phyloP scores from a whole-genome alignment of 2,888 invertebrate genomes.

The Drosophila siamana region DNA sequence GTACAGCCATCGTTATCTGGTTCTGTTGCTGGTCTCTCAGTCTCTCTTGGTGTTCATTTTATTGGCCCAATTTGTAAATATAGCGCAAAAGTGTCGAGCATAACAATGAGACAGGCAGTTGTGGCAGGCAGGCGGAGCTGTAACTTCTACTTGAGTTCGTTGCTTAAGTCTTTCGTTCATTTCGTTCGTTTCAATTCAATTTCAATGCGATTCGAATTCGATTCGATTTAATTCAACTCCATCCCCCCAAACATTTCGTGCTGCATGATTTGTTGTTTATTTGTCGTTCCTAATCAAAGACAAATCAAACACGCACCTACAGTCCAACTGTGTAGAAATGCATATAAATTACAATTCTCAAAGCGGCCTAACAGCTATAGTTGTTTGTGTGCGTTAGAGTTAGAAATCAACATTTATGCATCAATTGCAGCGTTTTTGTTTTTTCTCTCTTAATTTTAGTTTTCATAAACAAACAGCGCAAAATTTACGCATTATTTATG shows the following conservation, averaged over 20 bases:
- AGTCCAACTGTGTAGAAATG: conserved; percentile 69
- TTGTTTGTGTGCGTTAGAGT: neutral
- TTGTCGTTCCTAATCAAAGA: conserved; percentile 73
- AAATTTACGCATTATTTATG: conserved; percentile 83
- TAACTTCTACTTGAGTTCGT: conserved; percentile 52
- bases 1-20: conserved; percentile 27
- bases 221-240: conserved; percentile 43
- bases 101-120: conserved; percentile 71
- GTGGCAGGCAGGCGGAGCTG: conserved; percentile 35
- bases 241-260: conserved; percentile 58
- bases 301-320: conserved; percentile 78
- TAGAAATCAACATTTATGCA: conserved; percentile 70
- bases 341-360: conserved; percentile 72
- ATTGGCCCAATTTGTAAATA: conserved; percentile 81
- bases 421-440: conserved; percentile 47
- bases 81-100: conserved; percentile 76
- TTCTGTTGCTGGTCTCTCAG: conserved; percentile 11
- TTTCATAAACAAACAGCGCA: conserved; percentile 59
- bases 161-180: conserved; percentile 63
- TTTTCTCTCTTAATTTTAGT: conserved; percentile 37
- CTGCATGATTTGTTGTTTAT: conserved; percentile 80
- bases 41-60: conserved; percentile 72
- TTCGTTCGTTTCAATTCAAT: conserved; percentile 32
- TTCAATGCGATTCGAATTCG: conserved; percentile 16
- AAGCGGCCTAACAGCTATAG: too few species aligned